Base-by-base conservation (phyloP, 2,888 invertebrate genomes). In the Hermodice carunculata region DNA sequence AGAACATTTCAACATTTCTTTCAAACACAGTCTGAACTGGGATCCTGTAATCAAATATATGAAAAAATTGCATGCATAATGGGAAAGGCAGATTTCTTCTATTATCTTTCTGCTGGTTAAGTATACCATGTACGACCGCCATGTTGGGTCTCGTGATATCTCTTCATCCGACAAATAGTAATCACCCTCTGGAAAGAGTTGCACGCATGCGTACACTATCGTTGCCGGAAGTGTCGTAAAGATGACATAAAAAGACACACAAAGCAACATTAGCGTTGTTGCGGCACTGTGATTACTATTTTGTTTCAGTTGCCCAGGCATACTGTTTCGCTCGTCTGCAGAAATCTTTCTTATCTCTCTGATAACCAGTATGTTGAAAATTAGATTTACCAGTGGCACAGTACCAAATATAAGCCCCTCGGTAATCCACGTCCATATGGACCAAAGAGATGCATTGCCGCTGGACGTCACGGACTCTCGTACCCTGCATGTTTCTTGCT, bases 231-330 rank as follows among this genome's bases (percentile, higher is more conserved):
- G 70, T 54, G 82, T 77, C 11, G 84, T 85, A 61, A 81, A 77
- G 31, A 85, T 85, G 14, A 85, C 77, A 69, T 83, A 86, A 68
- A 86, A 86, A 3, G 85, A 85, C 5, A 86, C 84, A 1, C 81
- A 78, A 24, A 86, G 72, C 1, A 86, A 70, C 24, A 84, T 85
- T 19, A 82, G 74, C 1, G 86, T 86, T 1, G 84, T 83, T 3
- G 85, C 84, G 17, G 77, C 73, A 51, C 75, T 75, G 54, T 78
- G 74, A 26, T 73, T 65, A 1, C 66, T 61, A 14, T 61, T 48
- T 14, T 63, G 58, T 40, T 51, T 37, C 49, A 52, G 19, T 48
- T 57, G 57, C 22, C 51, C 37, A 28, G 44, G 46, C 34, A 42
- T 31, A 11, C n/a, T 17, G 29, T 22, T 19, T 14, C 37, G 62